A percentile compares a stretch with the other conserved stretches of the same genome.
Evolutionary conservation across 2,888 invertebrate genomes (phyloP).

Genomic region (Drosophila prolongata): DNA sequence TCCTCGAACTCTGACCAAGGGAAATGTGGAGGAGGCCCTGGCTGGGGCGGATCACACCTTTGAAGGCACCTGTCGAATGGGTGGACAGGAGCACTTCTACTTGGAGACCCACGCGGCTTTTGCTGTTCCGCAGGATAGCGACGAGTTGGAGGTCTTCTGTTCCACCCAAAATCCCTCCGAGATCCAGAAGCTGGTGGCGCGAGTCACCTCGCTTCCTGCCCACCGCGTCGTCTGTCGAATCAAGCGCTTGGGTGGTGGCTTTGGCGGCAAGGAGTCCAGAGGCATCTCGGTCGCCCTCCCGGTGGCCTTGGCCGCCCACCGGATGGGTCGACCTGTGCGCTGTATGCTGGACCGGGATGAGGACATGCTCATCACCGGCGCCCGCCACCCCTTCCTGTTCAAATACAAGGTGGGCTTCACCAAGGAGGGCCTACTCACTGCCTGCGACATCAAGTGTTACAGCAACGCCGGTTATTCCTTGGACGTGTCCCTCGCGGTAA

Average conservation of each 20-base stretch:
- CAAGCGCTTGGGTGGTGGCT: slow-evolving; percentile 96
- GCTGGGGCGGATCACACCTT: slow-evolving; percentile 89
- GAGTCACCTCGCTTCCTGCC: slow-evolving; percentile 89
- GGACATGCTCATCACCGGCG: slow-evolving; percentile 96
- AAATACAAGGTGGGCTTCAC: slow-evolving; percentile 94
- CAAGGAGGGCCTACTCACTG: slow-evolving; percentile 90
- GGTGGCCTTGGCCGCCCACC: slow-evolving; percentile 92
- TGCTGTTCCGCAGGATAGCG: slow-evolving; percentile 91
- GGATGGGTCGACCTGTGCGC: slow-evolving; percentile 91
- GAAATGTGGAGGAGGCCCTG: slow-evolving; percentile 89
- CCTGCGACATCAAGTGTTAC: slow-evolving; percentile 90
- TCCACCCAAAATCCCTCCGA: slow-evolving; percentile 94
- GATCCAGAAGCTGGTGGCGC: slow-evolving; percentile 89
- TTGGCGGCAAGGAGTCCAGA: slow-evolving; percentile 97
- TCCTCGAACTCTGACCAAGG: slow-evolving; percentile 87
- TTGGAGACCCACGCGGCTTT: slow-evolving; percentile 93
- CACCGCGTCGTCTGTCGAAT: slow-evolving; percentile 91
- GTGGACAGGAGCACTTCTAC: slow-evolving; percentile 98
- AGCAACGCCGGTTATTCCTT: slow-evolving; percentile 93
- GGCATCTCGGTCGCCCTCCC: slow-evolving; percentile 89
- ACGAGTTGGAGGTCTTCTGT: slow-evolving; percentile 93
- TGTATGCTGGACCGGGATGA: slow-evolving; percentile 96
- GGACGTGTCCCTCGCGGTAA: slow-evolving; percentile 92
- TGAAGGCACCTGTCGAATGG: slow-evolving; percentile 91
- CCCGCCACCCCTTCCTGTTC: slow-evolving; percentile 94